Percentiles rank a stretch among this genome's conserved stretches.
These are phyloP conservation scores for Caenorhabditis macrosperma DNA, from an alignment of 2,888 invertebrate species.

Conservation along the genomic window DNA sequence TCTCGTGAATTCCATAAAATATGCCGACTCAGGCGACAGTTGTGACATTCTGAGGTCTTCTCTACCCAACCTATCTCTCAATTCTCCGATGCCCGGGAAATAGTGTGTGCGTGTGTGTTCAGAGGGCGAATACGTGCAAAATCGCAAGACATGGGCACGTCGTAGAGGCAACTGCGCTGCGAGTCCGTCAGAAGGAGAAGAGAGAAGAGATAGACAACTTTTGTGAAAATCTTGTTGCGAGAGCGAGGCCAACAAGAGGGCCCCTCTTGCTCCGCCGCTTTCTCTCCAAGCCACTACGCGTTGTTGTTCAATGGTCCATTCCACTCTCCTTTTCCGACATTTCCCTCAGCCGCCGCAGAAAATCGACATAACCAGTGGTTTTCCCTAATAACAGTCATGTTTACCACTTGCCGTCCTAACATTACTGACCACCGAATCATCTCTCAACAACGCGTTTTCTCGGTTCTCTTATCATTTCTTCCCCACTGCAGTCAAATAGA, in stretches of 20 bases:
- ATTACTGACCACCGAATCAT: constrained; percentile 32
- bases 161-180: constrained; percentile 49
- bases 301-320: constrained; percentile 25
- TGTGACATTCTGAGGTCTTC: constrained; percentile 40
- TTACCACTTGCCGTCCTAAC: constrained; percentile 1
- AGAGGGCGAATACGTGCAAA: constrained; percentile 61
- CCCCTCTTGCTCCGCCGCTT: neutral
- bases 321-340: constrained; percentile 17
- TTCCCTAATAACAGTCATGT: neutral
- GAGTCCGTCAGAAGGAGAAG: constrained; percentile 49
- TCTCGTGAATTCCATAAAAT: constrained; percentile 2
- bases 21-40: neutral
- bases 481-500: constrained; percentile 13
- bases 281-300: constrained; percentile 8
- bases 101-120: constrained; percentile 44
- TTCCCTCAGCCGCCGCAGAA: neutral
- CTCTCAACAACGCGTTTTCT: constrained; percentile 36
- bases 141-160: constrained; percentile 43
- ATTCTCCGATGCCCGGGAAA: constrained; percentile 18
- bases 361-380: neutral
- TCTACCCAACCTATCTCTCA: constrained; percentile 20
- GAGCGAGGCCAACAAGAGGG: constrained; percentile 24
- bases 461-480: constrained; percentile 21
- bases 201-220: constrained; percentile 49
- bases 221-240: constrained; percentile 46